These are phyloP conservation scores for Ambastaia sidthimunki DNA, from an alignment of 2,797 vertebrate genomes.

Conservation along the genomic window DNA sequence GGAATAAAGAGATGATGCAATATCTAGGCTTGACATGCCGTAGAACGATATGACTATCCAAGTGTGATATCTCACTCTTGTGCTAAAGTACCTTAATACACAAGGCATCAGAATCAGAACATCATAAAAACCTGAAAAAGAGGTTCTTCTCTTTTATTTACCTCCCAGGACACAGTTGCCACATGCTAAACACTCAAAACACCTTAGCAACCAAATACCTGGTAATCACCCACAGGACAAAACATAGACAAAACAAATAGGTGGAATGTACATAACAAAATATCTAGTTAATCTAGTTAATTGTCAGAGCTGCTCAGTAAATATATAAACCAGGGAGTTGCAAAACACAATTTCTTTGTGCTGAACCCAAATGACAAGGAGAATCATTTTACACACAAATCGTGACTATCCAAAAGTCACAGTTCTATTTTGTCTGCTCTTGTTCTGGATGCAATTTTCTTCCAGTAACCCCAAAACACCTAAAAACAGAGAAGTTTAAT, in stretches of 20 bases:
- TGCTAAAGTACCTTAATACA: background rate
- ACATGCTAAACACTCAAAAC: no score
- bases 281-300: no score
- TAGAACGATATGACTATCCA: conserved; percentile 63
- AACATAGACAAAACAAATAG: no score
- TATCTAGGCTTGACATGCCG: conserved; percentile 73
- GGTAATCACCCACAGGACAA: no score
- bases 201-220: no score
- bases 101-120: background rate
- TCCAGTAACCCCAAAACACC: background rate
- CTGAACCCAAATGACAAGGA: background rate
- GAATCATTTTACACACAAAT: background rate
- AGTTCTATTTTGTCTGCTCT: background rate
- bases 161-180: no score
- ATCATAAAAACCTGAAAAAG: no score
- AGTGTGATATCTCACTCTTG: conserved; percentile 9
- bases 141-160: no score
- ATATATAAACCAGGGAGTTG: no score
- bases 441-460: background rate
- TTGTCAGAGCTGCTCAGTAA: no score
- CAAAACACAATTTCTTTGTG: no score
- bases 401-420: background rate
- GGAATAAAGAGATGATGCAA: conserved; percentile 65
- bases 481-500: conserved; percentile 22
- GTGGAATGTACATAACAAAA: no score